Evolutionary conservation across 1,140 invertebrate genomes (phyloP).

Genomic region (Nasonia longicornis): DNA sequence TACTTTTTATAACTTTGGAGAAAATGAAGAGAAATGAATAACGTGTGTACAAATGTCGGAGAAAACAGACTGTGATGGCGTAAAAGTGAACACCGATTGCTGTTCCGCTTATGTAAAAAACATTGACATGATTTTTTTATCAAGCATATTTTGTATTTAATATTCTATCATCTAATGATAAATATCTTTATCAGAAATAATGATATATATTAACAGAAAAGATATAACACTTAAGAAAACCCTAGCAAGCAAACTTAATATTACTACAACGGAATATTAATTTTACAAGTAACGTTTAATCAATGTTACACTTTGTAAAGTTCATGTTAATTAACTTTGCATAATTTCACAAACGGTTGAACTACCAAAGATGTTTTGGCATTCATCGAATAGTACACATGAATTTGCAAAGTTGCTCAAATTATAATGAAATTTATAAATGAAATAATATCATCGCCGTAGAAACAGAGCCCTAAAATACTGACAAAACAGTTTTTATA

Average conservation of each 20-base stretch:
- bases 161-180: conserved; percentile 43
- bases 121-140: conserved; percentile 46
- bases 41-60: conserved; percentile 42
- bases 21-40: conserved; percentile 30
- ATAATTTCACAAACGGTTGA: conserved; percentile 31
- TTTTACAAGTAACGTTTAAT: conserved; percentile 40
- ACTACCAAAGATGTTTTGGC: conserved; percentile 41
- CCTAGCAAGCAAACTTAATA: conserved; percentile 26
- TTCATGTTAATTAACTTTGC: conserved; percentile 17
- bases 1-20: conserved; percentile 22
- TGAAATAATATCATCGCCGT: conserved; percentile 15
- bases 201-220: conserved; percentile 19
- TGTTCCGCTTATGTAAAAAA: conserved; percentile 45
- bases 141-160: conserved; percentile 46
- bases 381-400: conserved; percentile 6
- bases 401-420: conserved; percentile 27
- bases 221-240: conserved; percentile 33
- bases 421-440: conserved; percentile 33
- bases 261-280: conserved; percentile 28
- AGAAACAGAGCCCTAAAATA: conserved; percentile 13
- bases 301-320: conserved; percentile 27
- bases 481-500: conserved; percentile 31
- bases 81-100: conserved; percentile 42
- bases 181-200: conserved; percentile 36
- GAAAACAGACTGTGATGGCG: conserved; percentile 48